These are phyloP conservation scores for Xanthorhoe designata DNA, from an alignment of 2,888 invertebrate species.

Conservation along the genomic window DNA sequence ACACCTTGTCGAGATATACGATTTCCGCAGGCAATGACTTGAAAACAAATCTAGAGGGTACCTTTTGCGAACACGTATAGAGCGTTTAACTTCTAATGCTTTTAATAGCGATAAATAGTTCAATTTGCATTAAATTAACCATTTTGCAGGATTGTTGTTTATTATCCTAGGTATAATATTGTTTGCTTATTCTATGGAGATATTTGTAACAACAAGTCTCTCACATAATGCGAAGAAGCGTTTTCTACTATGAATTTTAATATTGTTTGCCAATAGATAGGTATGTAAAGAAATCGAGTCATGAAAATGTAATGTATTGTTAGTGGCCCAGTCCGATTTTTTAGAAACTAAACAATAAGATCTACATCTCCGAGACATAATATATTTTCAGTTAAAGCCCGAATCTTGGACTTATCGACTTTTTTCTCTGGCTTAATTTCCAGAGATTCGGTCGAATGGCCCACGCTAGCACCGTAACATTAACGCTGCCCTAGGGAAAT, in stretches of 20 bases:
- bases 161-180: background rate
- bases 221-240: too few species aligned
- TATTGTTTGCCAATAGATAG: too few species aligned
- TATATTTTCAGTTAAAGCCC: conserved; percentile 74
- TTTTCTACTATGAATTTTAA: too few species aligned
- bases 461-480: conserved; percentile 78
- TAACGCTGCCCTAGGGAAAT: conserved; percentile 81
- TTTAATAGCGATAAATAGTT: conserved; percentile 21
- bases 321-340: background rate
- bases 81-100: conserved; percentile 24
- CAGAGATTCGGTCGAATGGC: conserved; percentile 83
- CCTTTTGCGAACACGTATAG: conserved; percentile 32
- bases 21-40: conserved; percentile 55
- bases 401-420: conserved; percentile 81
- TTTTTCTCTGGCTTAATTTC: conserved; percentile 81
- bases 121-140: conserved; percentile 3
- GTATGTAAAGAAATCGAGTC: background rate
- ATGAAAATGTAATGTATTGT: background rate
- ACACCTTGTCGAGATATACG: conserved; percentile 57
- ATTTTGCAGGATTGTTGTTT: background rate
- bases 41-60: conserved; percentile 49
- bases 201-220: background rate
- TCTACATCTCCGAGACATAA: conserved; percentile 63
- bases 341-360: conserved; percentile 39
- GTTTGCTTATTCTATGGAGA: background rate